Percentiles rank a stretch among this genome's conserved stretches.
Conservation (phyloP, 2,113 vertebrate genomes). For the Barnardius zonarius region DNA sequence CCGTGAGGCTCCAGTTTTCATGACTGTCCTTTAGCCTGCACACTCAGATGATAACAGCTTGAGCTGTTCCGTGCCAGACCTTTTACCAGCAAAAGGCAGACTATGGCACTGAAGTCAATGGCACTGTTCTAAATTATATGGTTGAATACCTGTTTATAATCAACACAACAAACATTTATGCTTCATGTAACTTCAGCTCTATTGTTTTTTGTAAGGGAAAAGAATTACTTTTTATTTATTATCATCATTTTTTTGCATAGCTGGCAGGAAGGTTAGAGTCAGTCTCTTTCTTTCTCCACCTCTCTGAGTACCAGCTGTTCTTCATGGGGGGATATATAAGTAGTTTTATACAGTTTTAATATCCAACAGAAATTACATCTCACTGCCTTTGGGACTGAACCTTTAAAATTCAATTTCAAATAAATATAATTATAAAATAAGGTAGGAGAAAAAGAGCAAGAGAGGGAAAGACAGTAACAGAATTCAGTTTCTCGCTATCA, state of each 20-base stretch:
- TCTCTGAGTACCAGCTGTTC: slow-evolving; percentile 56
- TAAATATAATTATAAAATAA: slow-evolving; percentile 73
- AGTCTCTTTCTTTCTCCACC: neutral
- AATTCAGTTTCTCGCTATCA: slow-evolving; percentile 35
- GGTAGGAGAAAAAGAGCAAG: neutral
- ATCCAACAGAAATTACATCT: slow-evolving; percentile 74
- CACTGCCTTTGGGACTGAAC: slow-evolving; percentile 64
- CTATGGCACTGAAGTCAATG: neutral
- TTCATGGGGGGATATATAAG: slow-evolving; percentile 51
- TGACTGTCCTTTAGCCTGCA: neutral
- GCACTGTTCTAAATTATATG: neutral
- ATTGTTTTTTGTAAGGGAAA: neutral
- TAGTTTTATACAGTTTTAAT: slow-evolving; percentile 72
- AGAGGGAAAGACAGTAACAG: neutral
- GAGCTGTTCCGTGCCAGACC: neutral
- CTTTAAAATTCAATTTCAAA: slow-evolving; percentile 77
- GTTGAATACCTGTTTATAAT: neutral
- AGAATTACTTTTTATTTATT: slow-evolving; percentile 5
- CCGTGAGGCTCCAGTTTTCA: neutral
- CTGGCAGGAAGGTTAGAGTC: slow-evolving; percentile 3
- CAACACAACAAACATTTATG: neutral
- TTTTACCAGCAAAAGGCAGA: neutral
- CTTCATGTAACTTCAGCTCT: neutral
- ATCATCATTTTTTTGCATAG: neutral
- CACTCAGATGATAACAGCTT: neutral